Conservation (phyloP, 2,888 invertebrate genomes). For the Acanthosepion pharaonis region DNA sequence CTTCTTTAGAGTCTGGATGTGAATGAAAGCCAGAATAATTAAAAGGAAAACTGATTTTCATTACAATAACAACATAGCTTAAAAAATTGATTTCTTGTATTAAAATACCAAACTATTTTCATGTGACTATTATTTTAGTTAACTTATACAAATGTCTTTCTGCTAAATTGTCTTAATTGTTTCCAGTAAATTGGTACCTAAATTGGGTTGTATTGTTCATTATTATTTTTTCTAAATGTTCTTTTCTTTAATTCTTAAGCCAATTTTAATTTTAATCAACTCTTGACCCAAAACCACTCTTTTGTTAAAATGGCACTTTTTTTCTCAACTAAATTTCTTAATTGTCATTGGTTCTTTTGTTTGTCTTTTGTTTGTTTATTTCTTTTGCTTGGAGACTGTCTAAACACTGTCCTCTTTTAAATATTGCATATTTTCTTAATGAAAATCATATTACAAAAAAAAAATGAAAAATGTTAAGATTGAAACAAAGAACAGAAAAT, state of each 20-base stretch:
- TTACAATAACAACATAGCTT: not conserved
- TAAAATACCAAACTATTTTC: not conserved
- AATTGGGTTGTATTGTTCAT: constrained; percentile 22
- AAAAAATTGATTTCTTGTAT: not conserved
- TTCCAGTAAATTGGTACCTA: not conserved
- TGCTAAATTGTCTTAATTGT: not conserved
- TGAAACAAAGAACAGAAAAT: no score
- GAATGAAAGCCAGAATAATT: not conserved
- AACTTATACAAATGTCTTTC: not conserved
- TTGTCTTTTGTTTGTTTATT: not conserved
- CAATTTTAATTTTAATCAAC: constrained; percentile 33
- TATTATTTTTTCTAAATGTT: not conserved
- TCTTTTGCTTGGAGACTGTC: not conserved
- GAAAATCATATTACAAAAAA: not conserved
- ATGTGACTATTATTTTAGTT: not conserved
- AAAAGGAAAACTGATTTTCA: not conserved
- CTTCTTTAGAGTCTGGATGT: not conserved
- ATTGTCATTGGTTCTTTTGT: not conserved
- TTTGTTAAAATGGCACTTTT: not conserved
- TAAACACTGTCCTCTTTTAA: not conserved
- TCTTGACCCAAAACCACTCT: not conserved
- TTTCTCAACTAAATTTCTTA: not conserved
- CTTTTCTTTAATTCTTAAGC: not conserved
- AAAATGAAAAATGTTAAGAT: no score
- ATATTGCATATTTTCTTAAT: not conserved